These are phyloP conservation scores for Lasioglossum figueresi DNA, from an alignment of 2,888 invertebrate species.

Conservation along the genomic window DNA sequence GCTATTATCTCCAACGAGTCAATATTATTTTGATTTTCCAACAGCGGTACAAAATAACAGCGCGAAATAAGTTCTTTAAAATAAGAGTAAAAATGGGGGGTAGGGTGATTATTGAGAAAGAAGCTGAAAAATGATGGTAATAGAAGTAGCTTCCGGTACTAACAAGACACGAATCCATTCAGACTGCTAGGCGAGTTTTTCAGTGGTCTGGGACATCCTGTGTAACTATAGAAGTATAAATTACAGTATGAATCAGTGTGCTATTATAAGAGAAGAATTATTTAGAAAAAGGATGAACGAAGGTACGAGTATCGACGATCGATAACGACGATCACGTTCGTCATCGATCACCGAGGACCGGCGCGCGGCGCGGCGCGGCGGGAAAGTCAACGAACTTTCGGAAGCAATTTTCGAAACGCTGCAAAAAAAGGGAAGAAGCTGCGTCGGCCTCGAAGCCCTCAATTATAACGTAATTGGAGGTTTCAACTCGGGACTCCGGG, in stretches of 20 bases:
- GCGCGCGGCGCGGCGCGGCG: not conserved
- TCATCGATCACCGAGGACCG: conserved; percentile 32
- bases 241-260: not conserved
- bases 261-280: not conserved
- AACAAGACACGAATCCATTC: not conserved
- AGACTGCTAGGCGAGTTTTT: not conserved
- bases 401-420: conserved; percentile 57
- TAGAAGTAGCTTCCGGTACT: not conserved
- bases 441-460: conserved; percentile 38
- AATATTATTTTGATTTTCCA: too few relatives aligned
- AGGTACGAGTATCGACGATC: conserved; percentile 44
- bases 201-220: not conserved
- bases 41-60: too few relatives aligned
- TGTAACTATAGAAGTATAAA: not conserved
- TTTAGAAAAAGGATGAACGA: conserved; percentile 27
- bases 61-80: too few relatives aligned
- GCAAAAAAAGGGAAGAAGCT: conserved; percentile 35
- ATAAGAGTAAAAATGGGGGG: not conserved
- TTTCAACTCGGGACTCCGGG: conserved; percentile 28
- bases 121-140: not conserved
- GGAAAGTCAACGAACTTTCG: conserved; percentile 58
- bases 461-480: conserved; percentile 65
- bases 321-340: conserved; percentile 47
- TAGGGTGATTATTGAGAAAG: not conserved
- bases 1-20: too few relatives aligned